Evolutionary conservation across 2,888 invertebrate species (phyloP).

Genomic region (Chrysolina haemoptera): DNA sequence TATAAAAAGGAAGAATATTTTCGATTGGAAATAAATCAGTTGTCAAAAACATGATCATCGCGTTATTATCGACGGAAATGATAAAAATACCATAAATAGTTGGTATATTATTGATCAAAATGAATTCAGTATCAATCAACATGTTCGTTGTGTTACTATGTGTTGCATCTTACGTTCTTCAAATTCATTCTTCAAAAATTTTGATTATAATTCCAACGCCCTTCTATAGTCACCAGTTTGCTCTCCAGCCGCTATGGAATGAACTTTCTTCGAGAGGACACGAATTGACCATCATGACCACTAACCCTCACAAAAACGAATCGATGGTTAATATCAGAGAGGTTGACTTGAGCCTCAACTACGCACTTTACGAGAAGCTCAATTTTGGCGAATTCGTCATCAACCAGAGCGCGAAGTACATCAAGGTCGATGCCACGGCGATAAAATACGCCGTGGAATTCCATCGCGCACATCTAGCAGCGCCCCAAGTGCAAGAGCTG

Average conservation of each 20-base stretch:
- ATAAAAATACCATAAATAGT: too few species aligned
- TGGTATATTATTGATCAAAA: too few species aligned
- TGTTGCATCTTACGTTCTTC: neutral
- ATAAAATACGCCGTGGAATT: constrained; percentile 38
- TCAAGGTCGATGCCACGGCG: constrained; percentile 26
- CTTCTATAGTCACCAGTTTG: constrained; percentile 69
- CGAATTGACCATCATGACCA: constrained; percentile 69
- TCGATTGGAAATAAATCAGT: too few species aligned
- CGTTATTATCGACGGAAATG: too few species aligned
- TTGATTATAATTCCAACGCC: constrained; percentile 54
- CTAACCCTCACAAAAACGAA: constrained; percentile 64
- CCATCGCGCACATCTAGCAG: constrained; percentile 49
- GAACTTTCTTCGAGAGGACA: constrained; percentile 71
- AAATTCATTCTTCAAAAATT: constrained; percentile 48
- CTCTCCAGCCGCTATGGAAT: constrained; percentile 68
- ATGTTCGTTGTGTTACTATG: neutral
- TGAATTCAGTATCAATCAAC: neutral
- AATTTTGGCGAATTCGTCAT: constrained; percentile 41
- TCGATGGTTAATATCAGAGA: constrained; percentile 66
- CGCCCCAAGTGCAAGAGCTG: constrained; percentile 60
- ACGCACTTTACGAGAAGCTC: constrained; percentile 54
- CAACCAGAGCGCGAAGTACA: constrained; percentile 42
- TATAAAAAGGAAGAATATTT: too few species aligned
- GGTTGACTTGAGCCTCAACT: constrained; percentile 65
- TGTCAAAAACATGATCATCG: too few species aligned